Conservation (phyloP, 2,888 invertebrate genomes). For the Tachystola acroxantha region DNA sequence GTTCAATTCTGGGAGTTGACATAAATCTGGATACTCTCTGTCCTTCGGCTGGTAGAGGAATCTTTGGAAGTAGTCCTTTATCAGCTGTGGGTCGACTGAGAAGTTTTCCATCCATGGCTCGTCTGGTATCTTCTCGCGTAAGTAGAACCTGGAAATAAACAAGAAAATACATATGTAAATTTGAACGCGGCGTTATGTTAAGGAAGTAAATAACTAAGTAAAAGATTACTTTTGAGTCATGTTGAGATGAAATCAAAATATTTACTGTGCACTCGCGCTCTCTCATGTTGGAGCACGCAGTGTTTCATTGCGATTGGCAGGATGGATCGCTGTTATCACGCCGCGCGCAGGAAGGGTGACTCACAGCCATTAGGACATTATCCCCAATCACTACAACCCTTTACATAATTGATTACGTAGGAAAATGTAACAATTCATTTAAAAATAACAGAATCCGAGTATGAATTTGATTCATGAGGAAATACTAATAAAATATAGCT, state of each 20-base stretch:
- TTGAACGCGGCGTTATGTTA: too few relatives aligned
- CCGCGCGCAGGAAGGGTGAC: slow-evolving; percentile 65
- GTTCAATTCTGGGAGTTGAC: slow-evolving; percentile 96
- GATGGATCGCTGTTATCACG: slow-evolving; percentile 68
- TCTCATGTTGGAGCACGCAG: slow-evolving; percentile 32
- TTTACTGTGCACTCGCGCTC: slow-evolving; percentile 16
- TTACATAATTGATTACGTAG: slow-evolving; percentile 21
- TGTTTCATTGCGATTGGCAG: slow-evolving; percentile 67
- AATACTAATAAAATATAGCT: too few relatives aligned
- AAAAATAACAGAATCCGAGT: not conserved
- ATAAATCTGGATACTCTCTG: slow-evolving; percentile 96
- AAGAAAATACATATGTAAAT: slow-evolving; percentile 5
- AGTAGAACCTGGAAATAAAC: slow-evolving; percentile 84
- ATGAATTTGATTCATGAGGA: too few relatives aligned
- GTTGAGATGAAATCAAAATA: slow-evolving; percentile 38
- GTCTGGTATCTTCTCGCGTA: slow-evolving; percentile 91
- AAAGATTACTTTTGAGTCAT: slow-evolving; percentile 60
- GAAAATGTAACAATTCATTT: not conserved
- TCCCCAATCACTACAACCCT: slow-evolving; percentile 58
- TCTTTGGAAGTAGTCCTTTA: slow-evolving; percentile 94
- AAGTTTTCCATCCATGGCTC: slow-evolving; percentile 92
- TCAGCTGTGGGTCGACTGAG: slow-evolving; percentile 93
- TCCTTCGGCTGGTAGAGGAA: slow-evolving; percentile 95
- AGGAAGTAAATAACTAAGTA: too few relatives aligned
- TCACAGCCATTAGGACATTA: slow-evolving; percentile 53